Conservation (phyloP, 2,888 invertebrate genomes). For the Amphipoea lucens region DNA sequence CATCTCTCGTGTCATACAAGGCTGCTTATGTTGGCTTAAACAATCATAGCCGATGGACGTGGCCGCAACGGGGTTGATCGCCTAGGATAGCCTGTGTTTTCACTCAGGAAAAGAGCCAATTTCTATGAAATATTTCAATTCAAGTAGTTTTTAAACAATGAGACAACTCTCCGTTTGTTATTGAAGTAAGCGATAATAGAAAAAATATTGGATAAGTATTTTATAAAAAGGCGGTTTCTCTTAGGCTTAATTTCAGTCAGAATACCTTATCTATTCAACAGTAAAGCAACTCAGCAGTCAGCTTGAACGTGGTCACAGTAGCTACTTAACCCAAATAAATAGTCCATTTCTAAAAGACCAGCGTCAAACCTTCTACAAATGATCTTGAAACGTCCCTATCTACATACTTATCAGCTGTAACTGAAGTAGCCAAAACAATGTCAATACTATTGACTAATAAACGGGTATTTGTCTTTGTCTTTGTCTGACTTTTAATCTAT, state of each 20-base stretch:
- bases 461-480: neutral
- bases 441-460: conserved; percentile 3
- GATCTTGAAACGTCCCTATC: conserved; percentile 39
- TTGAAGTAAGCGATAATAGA: neutral
- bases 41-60: neutral
- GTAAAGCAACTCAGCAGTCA: neutral
- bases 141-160: neutral
- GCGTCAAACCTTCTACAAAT: neutral
- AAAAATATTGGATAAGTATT: neutral
- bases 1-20: neutral
- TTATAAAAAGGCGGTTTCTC: neutral
- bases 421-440: conserved; percentile 33
- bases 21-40: too few species aligned
- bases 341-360: conserved; percentile 26
- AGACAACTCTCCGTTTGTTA: neutral
- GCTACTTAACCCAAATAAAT: conserved; percentile 44
- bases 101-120: neutral
- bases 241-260: neutral
- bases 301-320: conserved; percentile 9
- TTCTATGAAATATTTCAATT: neutral
- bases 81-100: neutral
- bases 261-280: neutral
- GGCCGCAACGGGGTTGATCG: neutral
- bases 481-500: too few species aligned
- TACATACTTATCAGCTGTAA: conserved; percentile 24